phyloP scores from a whole-genome alignment of 2,888 invertebrate genomes.

The Ligdia adustata region DNA sequence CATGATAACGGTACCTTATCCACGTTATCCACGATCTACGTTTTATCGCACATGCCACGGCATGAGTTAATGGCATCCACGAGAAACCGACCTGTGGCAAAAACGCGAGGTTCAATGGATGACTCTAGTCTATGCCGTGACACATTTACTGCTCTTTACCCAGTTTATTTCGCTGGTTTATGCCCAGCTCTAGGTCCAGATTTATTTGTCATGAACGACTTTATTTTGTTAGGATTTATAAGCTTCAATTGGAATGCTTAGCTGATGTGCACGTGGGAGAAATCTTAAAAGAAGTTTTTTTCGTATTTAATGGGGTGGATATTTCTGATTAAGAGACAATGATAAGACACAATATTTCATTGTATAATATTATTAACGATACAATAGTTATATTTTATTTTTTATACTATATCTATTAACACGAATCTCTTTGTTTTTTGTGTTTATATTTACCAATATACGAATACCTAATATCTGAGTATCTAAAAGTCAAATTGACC shows the following conservation, averaged over 20 bases:
- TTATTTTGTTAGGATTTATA: slow-evolving; percentile 15
- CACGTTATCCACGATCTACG: slow-evolving; percentile 11
- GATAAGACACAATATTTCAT: too few relatives aligned
- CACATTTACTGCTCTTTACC: slow-evolving; percentile 38
- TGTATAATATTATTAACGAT: too few relatives aligned
- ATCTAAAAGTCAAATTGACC: too few relatives aligned
- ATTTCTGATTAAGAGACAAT: too few relatives aligned
- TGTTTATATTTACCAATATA: too few relatives aligned
- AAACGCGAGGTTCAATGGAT: slow-evolving; percentile 41
- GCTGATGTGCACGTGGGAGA: too few relatives aligned
- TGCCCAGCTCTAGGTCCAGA: slow-evolving; percentile 23
- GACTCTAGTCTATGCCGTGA: slow-evolving; percentile 38
- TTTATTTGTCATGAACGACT: slow-evolving; percentile 24
- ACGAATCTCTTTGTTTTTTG: too few relatives aligned
- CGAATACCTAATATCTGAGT: too few relatives aligned
- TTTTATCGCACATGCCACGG: slow-evolving; percentile 29
- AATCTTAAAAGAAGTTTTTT: too few relatives aligned
- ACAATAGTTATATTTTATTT: too few relatives aligned
- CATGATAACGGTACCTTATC: slow-evolving; percentile 29
- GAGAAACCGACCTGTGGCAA: slow-evolving; percentile 25
- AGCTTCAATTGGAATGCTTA: background rate
- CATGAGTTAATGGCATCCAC: slow-evolving; percentile 32
- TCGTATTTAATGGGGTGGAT: too few relatives aligned
- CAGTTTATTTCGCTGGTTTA: slow-evolving; percentile 29
- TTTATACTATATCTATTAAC: too few relatives aligned